These are phyloP conservation scores for Helleia helle DNA, from an alignment of 2,888 invertebrate species.

Conservation along the genomic window DNA sequence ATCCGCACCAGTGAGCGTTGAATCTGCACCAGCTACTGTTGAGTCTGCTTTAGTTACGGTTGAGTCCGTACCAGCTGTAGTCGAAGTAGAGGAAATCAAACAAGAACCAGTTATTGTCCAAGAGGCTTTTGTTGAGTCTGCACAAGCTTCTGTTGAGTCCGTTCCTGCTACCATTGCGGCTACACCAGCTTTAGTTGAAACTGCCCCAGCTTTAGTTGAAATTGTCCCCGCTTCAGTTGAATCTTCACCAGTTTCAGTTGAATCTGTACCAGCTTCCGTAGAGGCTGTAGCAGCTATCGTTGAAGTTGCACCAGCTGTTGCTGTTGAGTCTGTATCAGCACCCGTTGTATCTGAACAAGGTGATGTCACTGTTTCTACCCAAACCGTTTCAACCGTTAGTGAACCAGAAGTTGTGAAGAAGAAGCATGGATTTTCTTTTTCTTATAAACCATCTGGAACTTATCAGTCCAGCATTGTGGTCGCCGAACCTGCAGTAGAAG, in stretches of 20 bases:
- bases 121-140: neutral
- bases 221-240: neutral
- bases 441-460: neutral
- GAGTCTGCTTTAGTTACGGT: neutral
- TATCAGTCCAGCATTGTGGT: neutral
- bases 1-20: neutral
- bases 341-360: neutral
- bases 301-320: neutral
- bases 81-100: no score
- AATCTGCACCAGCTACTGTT: neutral
- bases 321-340: neutral
- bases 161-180: neutral
- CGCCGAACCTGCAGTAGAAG: neutral
- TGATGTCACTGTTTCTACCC: neutral
- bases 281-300: neutral
- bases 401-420: neutral
- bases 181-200: neutral
- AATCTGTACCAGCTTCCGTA: neutral
- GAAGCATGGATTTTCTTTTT: conserved; percentile 5
- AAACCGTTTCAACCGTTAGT: neutral
- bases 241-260: neutral
- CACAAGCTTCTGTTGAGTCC: neutral
- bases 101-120: no score
- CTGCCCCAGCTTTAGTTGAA: neutral
- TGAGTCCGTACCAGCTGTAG: neutral